Conservation (phyloP, 2,797 vertebrate genomes). For the Gadopsis bispinosus region DNA sequence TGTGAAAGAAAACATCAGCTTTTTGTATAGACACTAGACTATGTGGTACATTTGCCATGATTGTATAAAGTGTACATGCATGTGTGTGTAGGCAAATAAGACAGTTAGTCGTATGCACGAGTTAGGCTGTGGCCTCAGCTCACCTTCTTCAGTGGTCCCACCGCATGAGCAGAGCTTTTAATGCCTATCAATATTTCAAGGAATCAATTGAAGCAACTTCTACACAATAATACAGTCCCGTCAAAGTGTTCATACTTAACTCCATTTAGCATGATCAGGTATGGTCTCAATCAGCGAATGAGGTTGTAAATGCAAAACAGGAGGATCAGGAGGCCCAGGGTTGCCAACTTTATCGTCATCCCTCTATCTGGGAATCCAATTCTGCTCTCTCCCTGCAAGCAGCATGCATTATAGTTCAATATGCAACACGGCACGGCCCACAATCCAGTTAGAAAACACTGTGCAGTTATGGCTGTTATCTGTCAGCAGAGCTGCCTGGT, state of each 20-base stretch:
- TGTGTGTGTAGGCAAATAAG: background rate
- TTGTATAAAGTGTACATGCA: background rate
- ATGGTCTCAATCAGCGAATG: slow-evolving; percentile 20
- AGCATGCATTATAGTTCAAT: slow-evolving; percentile 72
- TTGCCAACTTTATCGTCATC: slow-evolving; percentile 62
- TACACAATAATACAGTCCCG: slow-evolving; percentile 43
- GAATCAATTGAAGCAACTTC: slow-evolving; percentile 31
- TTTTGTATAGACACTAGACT: background rate
- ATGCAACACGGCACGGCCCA: slow-evolving; percentile 45
- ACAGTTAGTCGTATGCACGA: background rate
- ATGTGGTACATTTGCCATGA: background rate
- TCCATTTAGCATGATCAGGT: slow-evolving; percentile 38
- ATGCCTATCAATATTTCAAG: slow-evolving; percentile 61
- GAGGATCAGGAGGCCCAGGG: slow-evolving; percentile 19
- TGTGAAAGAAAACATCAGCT: background rate
- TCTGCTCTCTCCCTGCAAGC: slow-evolving; percentile 41
- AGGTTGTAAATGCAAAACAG: slow-evolving; percentile 42
- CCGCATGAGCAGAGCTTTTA: slow-evolving; percentile 43
- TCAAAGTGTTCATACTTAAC: slow-evolving; percentile 35
- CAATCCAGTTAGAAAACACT: slow-evolving; percentile 38
- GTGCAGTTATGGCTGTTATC: slow-evolving; percentile 31
- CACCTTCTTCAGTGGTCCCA: slow-evolving; percentile 12
- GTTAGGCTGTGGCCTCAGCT: slow-evolving; percentile 6
- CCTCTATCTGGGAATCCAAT: slow-evolving; percentile 55
- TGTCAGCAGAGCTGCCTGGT: slow-evolving; percentile 33